A percentile compares a stretch with the other conserved stretches of the same genome.
These are phyloP conservation scores for Xenus cinereus DNA, from an alignment of 2,113 vertebrate species.

Conservation along the genomic window DNA sequence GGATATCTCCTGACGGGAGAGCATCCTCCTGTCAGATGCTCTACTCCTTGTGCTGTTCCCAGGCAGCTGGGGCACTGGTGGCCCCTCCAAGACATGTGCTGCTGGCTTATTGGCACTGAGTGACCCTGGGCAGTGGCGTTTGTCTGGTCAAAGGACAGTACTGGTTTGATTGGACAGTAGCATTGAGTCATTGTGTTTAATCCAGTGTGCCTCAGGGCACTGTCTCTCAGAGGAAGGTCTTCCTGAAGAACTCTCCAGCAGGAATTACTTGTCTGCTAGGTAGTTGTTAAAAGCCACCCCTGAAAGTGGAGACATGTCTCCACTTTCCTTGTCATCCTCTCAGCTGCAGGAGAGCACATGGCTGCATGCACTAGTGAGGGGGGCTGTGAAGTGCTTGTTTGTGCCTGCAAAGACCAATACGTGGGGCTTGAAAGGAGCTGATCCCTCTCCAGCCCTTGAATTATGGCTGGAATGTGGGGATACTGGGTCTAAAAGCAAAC, in stretches of 20 bases:
- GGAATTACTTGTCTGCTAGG: neutral
- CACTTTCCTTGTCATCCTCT: too few relatives aligned
- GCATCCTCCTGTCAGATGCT: neutral
- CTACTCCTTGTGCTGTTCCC: neutral
- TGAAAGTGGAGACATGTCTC: neutral
- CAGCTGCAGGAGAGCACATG: neutral
- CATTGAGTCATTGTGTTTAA: neutral
- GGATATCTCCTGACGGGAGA: too few relatives aligned
- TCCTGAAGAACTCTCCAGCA: neutral
- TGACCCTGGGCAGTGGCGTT: neutral
- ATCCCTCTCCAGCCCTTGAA: neutral
- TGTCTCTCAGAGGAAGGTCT: neutral
- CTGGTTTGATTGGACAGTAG: neutral
- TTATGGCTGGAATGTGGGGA: neutral
- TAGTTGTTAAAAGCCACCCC: neutral
- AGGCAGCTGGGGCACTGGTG: rapidly evolving
- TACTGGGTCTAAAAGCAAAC: neutral
- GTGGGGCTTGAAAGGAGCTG: neutral
- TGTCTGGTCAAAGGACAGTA: neutral
- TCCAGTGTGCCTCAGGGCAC: neutral
- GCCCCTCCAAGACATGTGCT: rapidly evolving
- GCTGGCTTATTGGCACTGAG: neutral
- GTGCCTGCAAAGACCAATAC: neutral
- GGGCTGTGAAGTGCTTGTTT: neutral
- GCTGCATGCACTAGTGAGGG: neutral